These are phyloP conservation scores for cattle (Bos taurus) DNA, from an alignment of 2,113 vertebrate species.

Conservation along the genomic window ARS-UCD2.0 NC_037354.1:10731001-10731500, in stretches of 20 bases:
- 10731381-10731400: background rate
- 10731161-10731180: background rate
- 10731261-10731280: too few relatives aligned
- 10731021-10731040: background rate
- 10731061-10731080: background rate
- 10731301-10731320: background rate
- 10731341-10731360: background rate
- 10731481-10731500: background rate
- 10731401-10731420: background rate
- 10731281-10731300: background rate
- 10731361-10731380: background rate
- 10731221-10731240: background rate
- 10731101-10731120: background rate
- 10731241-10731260: background rate
- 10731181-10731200: background rate
- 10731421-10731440: background rate
- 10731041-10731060: background rate
- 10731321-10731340: rapidly evolving
- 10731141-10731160: background rate
- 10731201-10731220: background rate
- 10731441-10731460: background rate
- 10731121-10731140: background rate
- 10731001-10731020: background rate
- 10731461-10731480: background rate
- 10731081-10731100: background rate